Percentiles rank a stretch among this genome's conserved stretches.
Conservation (phyloP, 1,140 invertebrate species). For the Dendrolimus punctatus region DNA sequence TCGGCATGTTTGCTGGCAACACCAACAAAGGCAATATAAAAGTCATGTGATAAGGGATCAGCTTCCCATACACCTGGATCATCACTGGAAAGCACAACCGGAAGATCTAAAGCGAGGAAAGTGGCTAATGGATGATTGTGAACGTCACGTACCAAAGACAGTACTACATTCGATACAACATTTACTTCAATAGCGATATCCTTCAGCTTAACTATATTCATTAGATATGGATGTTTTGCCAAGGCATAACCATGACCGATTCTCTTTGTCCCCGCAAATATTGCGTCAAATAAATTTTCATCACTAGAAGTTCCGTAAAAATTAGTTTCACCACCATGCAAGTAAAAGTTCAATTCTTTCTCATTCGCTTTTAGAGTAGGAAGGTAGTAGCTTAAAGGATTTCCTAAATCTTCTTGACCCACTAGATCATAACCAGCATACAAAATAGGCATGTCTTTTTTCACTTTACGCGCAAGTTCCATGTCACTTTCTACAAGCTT, state of each 20-base stretch:
- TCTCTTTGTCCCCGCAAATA: conserved; percentile 82
- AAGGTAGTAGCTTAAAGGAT: conserved; percentile 76
- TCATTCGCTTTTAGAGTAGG: conserved; percentile 67
- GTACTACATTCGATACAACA: conserved; percentile 85
- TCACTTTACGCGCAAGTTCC: conserved; percentile 36
- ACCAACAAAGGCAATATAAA: conserved; percentile 87
- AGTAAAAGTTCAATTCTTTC: conserved; percentile 78
- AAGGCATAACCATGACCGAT: conserved; percentile 80
- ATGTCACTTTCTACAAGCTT: conserved; percentile 63
- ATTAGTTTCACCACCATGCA: conserved; percentile 89
- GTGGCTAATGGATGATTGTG: conserved; percentile 84
- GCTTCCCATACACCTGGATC: conserved; percentile 87
- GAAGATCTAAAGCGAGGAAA: conserved; percentile 76
- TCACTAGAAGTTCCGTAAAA: conserved; percentile 77
- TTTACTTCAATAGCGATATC: conserved; percentile 86
- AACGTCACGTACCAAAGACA: conserved; percentile 81
- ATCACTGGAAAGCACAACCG: conserved; percentile 78
- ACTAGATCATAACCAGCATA: conserved; percentile 84
- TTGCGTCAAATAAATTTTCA: conserved; percentile 84
- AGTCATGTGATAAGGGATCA: conserved; percentile 83
- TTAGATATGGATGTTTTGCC: conserved; percentile 81
- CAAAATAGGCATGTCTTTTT: conserved; percentile 64
- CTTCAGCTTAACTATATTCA: conserved; percentile 73
- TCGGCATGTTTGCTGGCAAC: conserved; percentile 81
- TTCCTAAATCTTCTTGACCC: conserved; percentile 80